Conservation (phyloP, 2,888 invertebrate species). For the Gibbula magus region DNA sequence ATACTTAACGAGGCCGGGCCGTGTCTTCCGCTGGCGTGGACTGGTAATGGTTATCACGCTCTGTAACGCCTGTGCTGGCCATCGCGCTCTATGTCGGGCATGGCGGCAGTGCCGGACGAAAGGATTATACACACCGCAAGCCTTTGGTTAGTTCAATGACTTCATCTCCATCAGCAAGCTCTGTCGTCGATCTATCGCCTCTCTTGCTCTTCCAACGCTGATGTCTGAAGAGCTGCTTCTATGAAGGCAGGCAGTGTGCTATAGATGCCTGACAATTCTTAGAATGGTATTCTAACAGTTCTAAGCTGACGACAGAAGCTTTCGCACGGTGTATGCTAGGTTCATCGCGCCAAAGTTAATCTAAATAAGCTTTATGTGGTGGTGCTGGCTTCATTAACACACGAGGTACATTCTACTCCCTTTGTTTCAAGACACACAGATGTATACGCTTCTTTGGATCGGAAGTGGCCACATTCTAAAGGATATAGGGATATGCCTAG, state of each 20-base stretch:
- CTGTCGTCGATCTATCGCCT: background rate
- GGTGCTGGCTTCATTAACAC: background rate
- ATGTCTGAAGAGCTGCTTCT: background rate
- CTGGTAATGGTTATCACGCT: conserved; percentile 17
- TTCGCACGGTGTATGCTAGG: background rate
- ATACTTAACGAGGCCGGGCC: conserved; percentile 13
- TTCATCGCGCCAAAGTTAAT: background rate
- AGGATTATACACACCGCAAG: background rate
- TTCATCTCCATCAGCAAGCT: background rate
- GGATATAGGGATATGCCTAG: conserved; percentile 16
- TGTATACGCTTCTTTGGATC: conserved; percentile 26
- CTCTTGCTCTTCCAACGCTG: background rate
- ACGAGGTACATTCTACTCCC: background rate
- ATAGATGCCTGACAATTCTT: conserved; percentile 9
- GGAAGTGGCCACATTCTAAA: conserved; percentile 10
- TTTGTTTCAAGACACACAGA: conserved; percentile 23
- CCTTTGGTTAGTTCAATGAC: background rate
- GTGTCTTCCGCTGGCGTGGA: conserved; percentile 14
- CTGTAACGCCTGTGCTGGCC: background rate
- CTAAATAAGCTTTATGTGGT: background rate
- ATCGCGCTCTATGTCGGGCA: background rate
- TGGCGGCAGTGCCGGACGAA: background rate
- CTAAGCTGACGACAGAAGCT: background rate
- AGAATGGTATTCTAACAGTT: background rate
- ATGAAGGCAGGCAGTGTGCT: background rate